Base-by-base conservation (phyloP, 2,113 vertebrate genomes). In the Scartelaos histophorus region DNA sequence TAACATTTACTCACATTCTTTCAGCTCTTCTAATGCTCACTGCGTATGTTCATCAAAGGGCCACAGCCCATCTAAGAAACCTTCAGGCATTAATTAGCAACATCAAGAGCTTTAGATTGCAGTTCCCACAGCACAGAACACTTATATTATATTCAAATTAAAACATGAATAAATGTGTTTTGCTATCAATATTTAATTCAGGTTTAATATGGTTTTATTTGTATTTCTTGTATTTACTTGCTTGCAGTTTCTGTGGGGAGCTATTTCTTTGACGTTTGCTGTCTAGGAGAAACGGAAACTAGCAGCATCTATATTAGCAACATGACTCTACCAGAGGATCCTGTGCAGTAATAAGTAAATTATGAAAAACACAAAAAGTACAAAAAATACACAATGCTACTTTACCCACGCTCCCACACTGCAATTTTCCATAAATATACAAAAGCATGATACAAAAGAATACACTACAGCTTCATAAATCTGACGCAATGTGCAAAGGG, bases 71-170 rank as follows among this genome's bases (percentile, higher is more conserved):
- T 17, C 24, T 15, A 16, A 29, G 17, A 34, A 61, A 34, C 25
- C 58, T 34, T 5, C 58, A 34, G 58, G 58, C 58, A 61, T 13
- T 61, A 61, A 61, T 61, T 61, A 61, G 25, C 58, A 9, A 61
- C 58, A 19, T 29, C 58, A 61, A 61, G 56, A 54, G 56, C 22
- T 29, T 29, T 5, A 60, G 13, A 11, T n/a, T 21, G 53, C 53
- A 24, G 51, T 12, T 47, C 15, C 15, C 15, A 47, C 15, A 54
- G 9, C 19, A 54, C 51, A 21, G 51, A 54, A 51, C 2, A 17
- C 15, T 54, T 54, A 54, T 54, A 17, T 47, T 47, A 47, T 7
- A 19, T 54, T 54, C 19, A 21, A 54, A 54, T n/a, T 21, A n/a
- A 54, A 54, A n/a, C 16, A 17, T 12, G 47, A 51, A 19, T 2